These are phyloP conservation scores for Mustela nigripes DNA, from an alignment of 2,113 vertebrate species.

Conservation along the genomic window DNA sequence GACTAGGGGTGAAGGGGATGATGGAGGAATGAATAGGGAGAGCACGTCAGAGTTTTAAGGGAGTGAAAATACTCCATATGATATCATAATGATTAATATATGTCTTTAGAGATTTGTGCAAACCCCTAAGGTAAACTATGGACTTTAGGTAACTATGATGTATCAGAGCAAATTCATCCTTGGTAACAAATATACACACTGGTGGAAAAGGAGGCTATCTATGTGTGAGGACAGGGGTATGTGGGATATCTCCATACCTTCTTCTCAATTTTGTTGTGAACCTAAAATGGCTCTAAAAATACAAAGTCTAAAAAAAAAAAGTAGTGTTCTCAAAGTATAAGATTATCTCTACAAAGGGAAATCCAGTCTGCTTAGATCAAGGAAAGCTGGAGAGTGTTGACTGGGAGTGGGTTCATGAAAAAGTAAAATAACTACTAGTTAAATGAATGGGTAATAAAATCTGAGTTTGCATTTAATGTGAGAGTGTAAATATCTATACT, in stretches of 20 bases:
- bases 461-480: background rate
- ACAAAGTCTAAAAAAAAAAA: background rate
- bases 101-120: background rate
- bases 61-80: background rate
- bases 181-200: background rate
- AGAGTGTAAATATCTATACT: background rate
- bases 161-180: background rate
- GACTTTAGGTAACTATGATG: background rate
- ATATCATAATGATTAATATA: background rate
- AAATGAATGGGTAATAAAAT: background rate
- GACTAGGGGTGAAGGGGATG: background rate
- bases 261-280: background rate
- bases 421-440: background rate
- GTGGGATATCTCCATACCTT: no score
- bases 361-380: background rate
- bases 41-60: background rate
- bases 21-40: background rate
- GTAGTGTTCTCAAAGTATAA: background rate
- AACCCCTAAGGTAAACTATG: background rate
- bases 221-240: background rate
- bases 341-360: background rate
- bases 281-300: background rate
- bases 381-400: background rate
- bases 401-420: background rate
- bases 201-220: background rate